phyloP scores from a whole-genome alignment of 2,113 vertebrate species.

The Bambusicola thoracicus region DNA sequence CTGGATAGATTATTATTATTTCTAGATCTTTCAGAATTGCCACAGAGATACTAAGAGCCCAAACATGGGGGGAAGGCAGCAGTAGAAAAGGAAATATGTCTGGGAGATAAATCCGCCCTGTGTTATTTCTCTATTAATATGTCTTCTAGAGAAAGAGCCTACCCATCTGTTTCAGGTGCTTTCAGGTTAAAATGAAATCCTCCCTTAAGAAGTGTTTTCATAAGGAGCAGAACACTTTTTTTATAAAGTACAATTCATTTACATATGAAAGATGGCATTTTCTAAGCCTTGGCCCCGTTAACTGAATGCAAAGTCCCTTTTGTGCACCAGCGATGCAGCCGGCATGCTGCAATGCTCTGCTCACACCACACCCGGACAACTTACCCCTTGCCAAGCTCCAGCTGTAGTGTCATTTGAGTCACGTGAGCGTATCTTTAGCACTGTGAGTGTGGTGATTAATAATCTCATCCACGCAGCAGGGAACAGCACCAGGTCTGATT shows the following conservation, averaged over 20 bases:
- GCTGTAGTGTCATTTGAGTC: not conserved
- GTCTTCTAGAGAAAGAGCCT: not conserved
- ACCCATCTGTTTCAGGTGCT: not conserved
- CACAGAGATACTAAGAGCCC: not conserved
- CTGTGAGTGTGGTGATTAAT: not conserved
- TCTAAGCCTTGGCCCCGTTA: not conserved
- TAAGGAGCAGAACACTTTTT: not conserved
- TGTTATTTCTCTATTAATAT: not conserved
- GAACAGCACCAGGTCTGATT: not conserved
- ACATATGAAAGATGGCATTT: not conserved
- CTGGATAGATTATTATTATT: not conserved
- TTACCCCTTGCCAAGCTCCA: not conserved
- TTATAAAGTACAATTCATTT: not conserved
- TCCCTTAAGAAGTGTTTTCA: not conserved
- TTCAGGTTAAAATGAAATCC: not conserved
- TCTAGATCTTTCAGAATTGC: slow-evolving; percentile 8
- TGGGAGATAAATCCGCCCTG: not conserved
- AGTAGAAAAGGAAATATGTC: not conserved
- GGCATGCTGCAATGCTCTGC: not conserved
- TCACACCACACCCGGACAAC: not conserved
- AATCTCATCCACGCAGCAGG: not conserved
- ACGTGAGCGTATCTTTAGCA: fast-evolving
- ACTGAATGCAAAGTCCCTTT: not conserved
- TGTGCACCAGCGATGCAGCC: not conserved
- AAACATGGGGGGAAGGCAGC: not conserved